phyloP scores from a whole-genome alignment of 2,797 vertebrate species.

The Dipus sagitta region DNA sequence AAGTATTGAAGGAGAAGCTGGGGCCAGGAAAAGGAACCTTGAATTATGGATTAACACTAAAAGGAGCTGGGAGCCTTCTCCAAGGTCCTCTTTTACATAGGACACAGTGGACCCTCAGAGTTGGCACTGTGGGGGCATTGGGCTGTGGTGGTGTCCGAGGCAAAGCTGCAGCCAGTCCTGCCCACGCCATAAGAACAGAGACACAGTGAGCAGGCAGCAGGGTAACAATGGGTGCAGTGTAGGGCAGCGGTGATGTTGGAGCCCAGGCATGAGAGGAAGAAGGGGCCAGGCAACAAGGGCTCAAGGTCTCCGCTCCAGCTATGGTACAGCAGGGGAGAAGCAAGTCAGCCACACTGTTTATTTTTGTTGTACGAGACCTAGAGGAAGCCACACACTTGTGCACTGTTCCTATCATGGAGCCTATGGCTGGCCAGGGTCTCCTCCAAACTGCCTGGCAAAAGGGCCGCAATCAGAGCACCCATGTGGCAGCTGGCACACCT shows the following conservation, averaged over 20 bases:
- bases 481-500: not conserved
- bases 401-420: rapidly evolving
- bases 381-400: not conserved
- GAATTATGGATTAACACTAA: not conserved
- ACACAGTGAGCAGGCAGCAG: not conserved
- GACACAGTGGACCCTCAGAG: too few species aligned
- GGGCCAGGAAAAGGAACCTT: not conserved
- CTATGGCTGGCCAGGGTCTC: not conserved
- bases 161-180: not conserved
- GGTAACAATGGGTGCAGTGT: not conserved
- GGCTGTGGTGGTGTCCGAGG: not conserved
- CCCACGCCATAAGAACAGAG: too few species aligned
- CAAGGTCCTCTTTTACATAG: not conserved
- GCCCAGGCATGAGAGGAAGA: rapidly evolving
- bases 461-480: not conserved
- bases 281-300: too few species aligned
- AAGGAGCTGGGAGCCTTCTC: rapidly evolving
- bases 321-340: rapidly evolving
- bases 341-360: rapidly evolving
- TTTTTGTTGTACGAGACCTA: not conserved
- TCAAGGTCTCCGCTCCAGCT: rapidly evolving
- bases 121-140: not conserved
- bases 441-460: rapidly evolving
- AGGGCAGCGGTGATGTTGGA: not conserved
- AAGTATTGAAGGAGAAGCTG: not conserved